Base-by-base conservation (phyloP, 2,113 vertebrate species). In the Gymnocephalus cernua region DNA sequence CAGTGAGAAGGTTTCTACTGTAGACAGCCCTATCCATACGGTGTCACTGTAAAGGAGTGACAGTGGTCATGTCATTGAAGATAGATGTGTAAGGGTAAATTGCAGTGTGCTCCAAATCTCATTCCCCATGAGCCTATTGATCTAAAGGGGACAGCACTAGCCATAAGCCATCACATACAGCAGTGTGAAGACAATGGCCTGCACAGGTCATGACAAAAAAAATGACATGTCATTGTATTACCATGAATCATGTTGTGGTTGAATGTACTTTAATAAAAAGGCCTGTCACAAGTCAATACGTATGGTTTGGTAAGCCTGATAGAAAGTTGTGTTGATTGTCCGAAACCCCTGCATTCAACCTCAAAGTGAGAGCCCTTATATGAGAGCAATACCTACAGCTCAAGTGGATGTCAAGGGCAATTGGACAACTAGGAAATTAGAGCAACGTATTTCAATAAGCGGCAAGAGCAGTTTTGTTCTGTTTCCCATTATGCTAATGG, bases 1-100 rank as follows among this genome's bases (percentile, higher is more conserved):
- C 50, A 51, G 14, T 65, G 8, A 54, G 25, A 72, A 41, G 41
- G 44, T n/a, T 38, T 29, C 44, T 58, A 15, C 54, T 57, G 38
- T 62, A 54, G 13, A 38, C 71, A 74, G 35, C 48, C 8, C 15
- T n/a, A 53, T 74, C 68, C 44, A 70, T 56, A 80, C 64, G 53
- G 51, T 80, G 85, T 86, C 78, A 89, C 45, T 68, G 74, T 85
- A 47, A 69, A 67, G 68, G 69, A 88, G 25, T 79, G 84, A 61
- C 80, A 89, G 82, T 86, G 80, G 76, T 89, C 83, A 91, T 83
- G 92, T 86, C 88, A 90, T 54, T 68, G 44, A 92, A 91, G 88
- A 93, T 77, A 76, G 91, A 93, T 91, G 88, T 82, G 29, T 48
- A 66, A 77, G 50, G 45, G 77, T 84, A 90, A 90, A 94, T 91